Base-by-base conservation (phyloP, 2,888 invertebrate genomes). In the Masnerella sp. region DNA sequence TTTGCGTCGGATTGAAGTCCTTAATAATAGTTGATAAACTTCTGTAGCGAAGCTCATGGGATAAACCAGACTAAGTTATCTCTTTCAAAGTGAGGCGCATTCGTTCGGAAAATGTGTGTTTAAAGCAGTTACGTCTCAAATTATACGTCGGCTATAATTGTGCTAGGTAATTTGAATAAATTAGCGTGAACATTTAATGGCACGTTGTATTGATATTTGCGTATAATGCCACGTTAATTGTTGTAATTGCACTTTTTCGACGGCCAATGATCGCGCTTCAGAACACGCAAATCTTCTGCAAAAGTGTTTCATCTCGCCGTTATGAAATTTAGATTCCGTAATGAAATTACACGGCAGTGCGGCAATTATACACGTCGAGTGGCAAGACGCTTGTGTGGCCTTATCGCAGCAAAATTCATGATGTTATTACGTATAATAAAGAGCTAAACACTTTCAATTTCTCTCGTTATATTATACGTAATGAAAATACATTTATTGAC, bases 91-190 rank as follows among this genome's bases (percentile, higher is more conserved):
- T 65, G 36, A 68, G 38, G 69, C 51, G 69, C 68, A 72, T 69
- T 72, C 72, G 54, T 69, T 69, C 54, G 69, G 68, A 75, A 75
- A 75, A 75, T 72, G 61, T 69, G 68, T 51, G 59, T 65, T 75
- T 71, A 52, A 73, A 71, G 71, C 45, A 68, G 70, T 71, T 68
- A 56, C 51, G 47, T 56, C 40, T 45, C 43, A 42, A 71, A 75
- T 71, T 71, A 45, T 58, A 64, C 51, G 51, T 43, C 36, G 17
- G 11, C 12, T 43, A 69, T 64, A 58, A 75, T 67, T 71, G 58
- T 38, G 15, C 38, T 45, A 20, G 43, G 14, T 54, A 67, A 62
- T 65, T 54, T 18, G 56, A 74, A 71, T 58, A 43, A 73, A 67
- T 59, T 56, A 43, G 36, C 56, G 47, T 36, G 38, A 49, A 43